phyloP scores from a whole-genome alignment of 2,888 invertebrate genomes.

The Oscheius sp. region DNA sequence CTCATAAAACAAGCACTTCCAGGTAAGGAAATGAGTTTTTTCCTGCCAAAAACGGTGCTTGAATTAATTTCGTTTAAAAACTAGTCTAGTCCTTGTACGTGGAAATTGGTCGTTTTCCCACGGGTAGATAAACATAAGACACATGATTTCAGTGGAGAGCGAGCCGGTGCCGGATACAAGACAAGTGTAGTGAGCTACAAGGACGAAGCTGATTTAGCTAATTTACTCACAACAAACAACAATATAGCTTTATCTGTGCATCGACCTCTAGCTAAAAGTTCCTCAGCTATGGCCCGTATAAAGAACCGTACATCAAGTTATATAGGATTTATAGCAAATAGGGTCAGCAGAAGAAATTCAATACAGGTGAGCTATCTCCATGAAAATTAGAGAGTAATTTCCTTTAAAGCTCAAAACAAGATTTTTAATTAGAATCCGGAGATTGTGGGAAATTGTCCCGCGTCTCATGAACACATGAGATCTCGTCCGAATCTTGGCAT shows the following conservation, averaged over 20 bases:
- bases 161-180: constrained; percentile 10
- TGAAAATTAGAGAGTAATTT: background rate
- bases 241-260: constrained; percentile 35
- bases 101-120: constrained; percentile 2
- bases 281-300: constrained; percentile 45
- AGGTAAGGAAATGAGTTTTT: constrained; percentile 19
- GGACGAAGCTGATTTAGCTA: constrained; percentile 4
- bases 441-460: no score
- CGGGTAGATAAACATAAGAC: constrained; percentile 1
- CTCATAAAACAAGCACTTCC: constrained; percentile 25
- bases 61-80: background rate
- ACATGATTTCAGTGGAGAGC: constrained; percentile 11
- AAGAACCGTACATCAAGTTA: constrained; percentile 47
- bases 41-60: background rate
- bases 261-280: constrained; percentile 38
- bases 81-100: background rate
- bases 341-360: constrained; percentile 51
- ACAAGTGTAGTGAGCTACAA: constrained; percentile 24
- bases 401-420: background rate
- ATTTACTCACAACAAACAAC: constrained; percentile 23
- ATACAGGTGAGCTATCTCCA: constrained; percentile 43
- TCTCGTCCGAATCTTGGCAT: no score
- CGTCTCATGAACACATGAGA: background rate
- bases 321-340: constrained; percentile 44
- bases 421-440: background rate